These are phyloP conservation scores for Cephonodes hylas DNA, from an alignment of 2,888 invertebrate species.

Conservation along the genomic window DNA sequence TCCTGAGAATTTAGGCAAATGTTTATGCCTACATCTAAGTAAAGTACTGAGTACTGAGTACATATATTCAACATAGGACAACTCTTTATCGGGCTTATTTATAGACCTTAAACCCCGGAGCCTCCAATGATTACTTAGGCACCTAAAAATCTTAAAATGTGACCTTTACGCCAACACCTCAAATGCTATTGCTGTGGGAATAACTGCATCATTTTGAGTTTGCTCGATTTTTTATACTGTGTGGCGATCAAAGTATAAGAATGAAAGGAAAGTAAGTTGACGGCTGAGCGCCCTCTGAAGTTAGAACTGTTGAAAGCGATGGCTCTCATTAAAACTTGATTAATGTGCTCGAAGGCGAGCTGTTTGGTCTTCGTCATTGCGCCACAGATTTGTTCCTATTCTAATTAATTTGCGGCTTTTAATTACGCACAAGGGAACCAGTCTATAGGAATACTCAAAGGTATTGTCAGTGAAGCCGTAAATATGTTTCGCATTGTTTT, in stretches of 20 bases:
- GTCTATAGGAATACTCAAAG: neutral
- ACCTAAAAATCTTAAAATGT: too few species aligned
- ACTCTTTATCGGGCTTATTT: too few species aligned
- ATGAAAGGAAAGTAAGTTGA: neutral
- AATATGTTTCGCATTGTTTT: neutral
- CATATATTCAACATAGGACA: too few species aligned
- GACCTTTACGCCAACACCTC: too few species aligned
- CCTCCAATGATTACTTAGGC: too few species aligned
- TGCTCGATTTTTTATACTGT: too few species aligned
- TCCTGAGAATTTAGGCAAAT: too few species aligned
- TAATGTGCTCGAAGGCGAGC: neutral
- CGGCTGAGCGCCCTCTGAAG: neutral
- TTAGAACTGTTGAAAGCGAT: neutral
- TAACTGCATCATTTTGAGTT: too few species aligned
- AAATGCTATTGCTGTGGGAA: too few species aligned
- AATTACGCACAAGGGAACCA: neutral
- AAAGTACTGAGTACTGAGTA: too few species aligned
- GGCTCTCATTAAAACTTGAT: conserved; percentile 11
- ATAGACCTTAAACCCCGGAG: too few species aligned
- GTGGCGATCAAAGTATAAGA: neutral
- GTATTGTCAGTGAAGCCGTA: neutral
- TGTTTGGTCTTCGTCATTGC: neutral
- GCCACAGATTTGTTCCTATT: neutral
- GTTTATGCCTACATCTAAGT: too few species aligned
- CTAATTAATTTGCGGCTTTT: neutral